Percentiles rank a stretch among this genome's conserved stretches.
phyloP scores from a whole-genome alignment of 2,113 vertebrate genomes.

The western clawed frog (Xenopus tropicalis) region DNA sequence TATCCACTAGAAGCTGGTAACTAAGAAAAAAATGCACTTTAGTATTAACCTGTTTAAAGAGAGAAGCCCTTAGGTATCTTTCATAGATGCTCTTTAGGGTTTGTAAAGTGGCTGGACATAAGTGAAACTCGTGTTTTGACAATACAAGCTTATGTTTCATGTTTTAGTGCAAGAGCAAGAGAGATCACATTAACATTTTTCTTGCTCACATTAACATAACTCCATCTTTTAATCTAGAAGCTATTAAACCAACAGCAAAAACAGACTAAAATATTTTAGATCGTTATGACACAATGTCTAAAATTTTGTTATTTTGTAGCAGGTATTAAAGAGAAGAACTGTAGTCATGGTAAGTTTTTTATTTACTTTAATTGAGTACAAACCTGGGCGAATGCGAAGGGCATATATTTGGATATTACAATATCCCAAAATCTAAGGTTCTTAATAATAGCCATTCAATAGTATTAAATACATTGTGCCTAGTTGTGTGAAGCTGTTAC shows the following conservation, averaged over 20 bases:
- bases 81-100: conserved; percentile 11
- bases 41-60: too few relatives aligned
- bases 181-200: neutral
- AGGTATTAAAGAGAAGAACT: conserved; percentile 52
- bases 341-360: conserved; percentile 63
- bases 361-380: neutral
- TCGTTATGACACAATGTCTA: conserved; percentile 15
- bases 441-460: too few relatives aligned
- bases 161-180: neutral
- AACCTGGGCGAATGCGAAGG: too few relatives aligned
- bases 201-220: neutral
- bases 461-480: too few relatives aligned
- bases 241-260: too few relatives aligned
- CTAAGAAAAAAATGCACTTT: too few relatives aligned
- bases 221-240: neutral
- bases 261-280: neutral
- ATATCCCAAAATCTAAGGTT: too few relatives aligned
- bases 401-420: too few relatives aligned
- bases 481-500: too few relatives aligned
- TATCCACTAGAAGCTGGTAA: too few relatives aligned
- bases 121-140: conserved; percentile 27
- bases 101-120: conserved; percentile 1
- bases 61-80: neutral
- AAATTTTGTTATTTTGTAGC: conserved; percentile 49
- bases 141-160: conserved; percentile 12